Evolutionary conservation across 2,797 vertebrate genomes (phyloP), one percentile per base, ranked within the genome.

Genomic region (Myotis findleyi): DNA sequence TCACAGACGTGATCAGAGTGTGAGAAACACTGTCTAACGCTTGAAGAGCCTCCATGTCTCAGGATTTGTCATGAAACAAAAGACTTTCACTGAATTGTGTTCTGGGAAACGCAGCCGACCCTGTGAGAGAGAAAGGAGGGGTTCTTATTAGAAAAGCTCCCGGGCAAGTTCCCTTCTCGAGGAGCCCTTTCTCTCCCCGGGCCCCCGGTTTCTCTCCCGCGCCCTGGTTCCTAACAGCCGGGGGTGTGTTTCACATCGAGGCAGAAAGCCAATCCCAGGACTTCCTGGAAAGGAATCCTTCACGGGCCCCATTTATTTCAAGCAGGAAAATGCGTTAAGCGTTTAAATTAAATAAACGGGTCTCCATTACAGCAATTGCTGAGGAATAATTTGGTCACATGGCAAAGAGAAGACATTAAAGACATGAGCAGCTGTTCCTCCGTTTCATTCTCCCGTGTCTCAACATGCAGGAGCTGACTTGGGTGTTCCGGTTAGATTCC

Each of bases 21-120:
- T 84, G 77, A 93, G 97, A 95, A 96, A 96, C 14, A 16, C 87
- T 80, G 71, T 75, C 94, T 77, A 71, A 96, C 16, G 11, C 47
- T 4, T 17, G 75, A 21, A 55, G 55, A 59, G 71, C 23, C 17
- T 81, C 80, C 25, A 13, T 5, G 57, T 13, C 30, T n/a, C 38
- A 20, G n/a, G 38, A 62, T 47, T 62, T 47, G 33, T 55, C 47
- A 14, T 30, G 87, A 89, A 89, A 86, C 4, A 51, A 53, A 69
- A 80, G 59, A 79, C 44, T 75, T 76, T 66, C 83, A 49, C 68
- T 93, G 86, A 77, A 87, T 84, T 80, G 59, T 59, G 53, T 85
- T 88, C 71, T 49, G 64, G 81, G 55, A 79, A 87, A 87, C 77
- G 64, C 77, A 94, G 81, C 57, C 62, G 55, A 51, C 88, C 49